Percentiles rank a stretch among this genome's conserved stretches.
These are phyloP conservation scores for Mastacembelus armatus DNA, from an alignment of 2,797 vertebrate genomes.

Conservation along the genomic window DNA sequence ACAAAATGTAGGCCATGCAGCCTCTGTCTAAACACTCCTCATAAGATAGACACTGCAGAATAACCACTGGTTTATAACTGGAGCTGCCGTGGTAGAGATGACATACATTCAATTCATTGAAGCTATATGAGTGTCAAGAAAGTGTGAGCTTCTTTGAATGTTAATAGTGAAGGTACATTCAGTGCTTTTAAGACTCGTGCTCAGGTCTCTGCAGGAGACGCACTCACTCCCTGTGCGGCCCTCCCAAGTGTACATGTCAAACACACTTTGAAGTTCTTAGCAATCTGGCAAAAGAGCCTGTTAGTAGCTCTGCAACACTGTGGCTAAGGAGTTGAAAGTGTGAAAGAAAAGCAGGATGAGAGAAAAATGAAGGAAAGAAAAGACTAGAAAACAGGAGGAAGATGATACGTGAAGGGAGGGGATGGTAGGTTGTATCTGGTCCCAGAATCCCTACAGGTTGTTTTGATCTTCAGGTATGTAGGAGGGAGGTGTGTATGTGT, in stretches of 20 bases:
- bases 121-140: slow-evolving; percentile 33
- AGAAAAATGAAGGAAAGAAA: not conserved
- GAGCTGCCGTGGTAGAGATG: slow-evolving; percentile 47
- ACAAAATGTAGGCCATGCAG: slow-evolving; percentile 34
- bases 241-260: slow-evolving; percentile 70
- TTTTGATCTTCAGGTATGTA: slow-evolving; percentile 37
- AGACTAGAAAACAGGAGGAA: not conserved
- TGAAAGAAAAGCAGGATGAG: slow-evolving; percentile 15
- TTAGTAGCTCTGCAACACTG: slow-evolving; percentile 48
- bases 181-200: slow-evolving; percentile 52
- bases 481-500: not conserved
- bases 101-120: slow-evolving; percentile 69
- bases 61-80: slow-evolving; percentile 24
- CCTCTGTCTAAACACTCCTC: slow-evolving; percentile 25
- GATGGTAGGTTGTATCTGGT: slow-evolving; percentile 16
- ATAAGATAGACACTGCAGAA: slow-evolving; percentile 14
- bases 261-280: slow-evolving; percentile 73
- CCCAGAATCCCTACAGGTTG: slow-evolving; percentile 17
- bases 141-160: slow-evolving; percentile 56
- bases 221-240: slow-evolving; percentile 34
- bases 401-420: not conserved
- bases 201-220: slow-evolving; percentile 57
- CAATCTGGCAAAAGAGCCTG: slow-evolving; percentile 63
- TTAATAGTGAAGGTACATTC: slow-evolving; percentile 56
- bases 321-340: slow-evolving; percentile 24